These are phyloP conservation scores for Heliothis subflexa DNA, from an alignment of 1,140 invertebrate genomes.

Conservation along the genomic window DNA sequence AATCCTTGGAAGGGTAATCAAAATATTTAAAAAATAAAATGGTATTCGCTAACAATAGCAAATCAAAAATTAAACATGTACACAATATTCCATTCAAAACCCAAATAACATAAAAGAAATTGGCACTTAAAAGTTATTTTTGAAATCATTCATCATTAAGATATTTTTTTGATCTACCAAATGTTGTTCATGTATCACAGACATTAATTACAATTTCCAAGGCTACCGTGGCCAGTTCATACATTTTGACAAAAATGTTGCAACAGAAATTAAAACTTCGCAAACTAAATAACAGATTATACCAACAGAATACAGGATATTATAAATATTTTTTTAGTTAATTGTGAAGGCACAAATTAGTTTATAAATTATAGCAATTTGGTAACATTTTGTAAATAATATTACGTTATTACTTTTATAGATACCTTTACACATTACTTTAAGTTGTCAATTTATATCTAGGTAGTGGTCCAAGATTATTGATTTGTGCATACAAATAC, in stretches of 20 bases:
- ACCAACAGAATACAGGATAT: conserved; percentile 43
- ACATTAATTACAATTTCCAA: conserved; percentile 66
- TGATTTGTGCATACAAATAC: conserved; percentile 49
- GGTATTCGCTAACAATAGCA: conserved; percentile 66
- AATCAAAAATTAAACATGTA: conserved; percentile 73
- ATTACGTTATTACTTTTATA: conserved; percentile 43
- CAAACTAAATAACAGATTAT: conserved; percentile 53
- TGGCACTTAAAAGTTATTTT: conserved; percentile 71
- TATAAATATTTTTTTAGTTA: conserved; percentile 53
- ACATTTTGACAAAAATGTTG: conserved; percentile 50
- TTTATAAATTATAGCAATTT: conserved; percentile 64
- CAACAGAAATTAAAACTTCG: conserved; percentile 53
- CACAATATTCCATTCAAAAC: conserved; percentile 74
- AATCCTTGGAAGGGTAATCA: conserved; percentile 66
- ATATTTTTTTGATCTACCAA: conserved; percentile 27
- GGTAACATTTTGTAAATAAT: conserved; percentile 68
- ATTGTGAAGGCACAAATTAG: conserved; percentile 64
- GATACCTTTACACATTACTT: conserved; percentile 36
- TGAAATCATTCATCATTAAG: conserved; percentile 55
- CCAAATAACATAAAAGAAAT: conserved; percentile 62
- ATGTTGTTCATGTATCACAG: conserved; percentile 67
- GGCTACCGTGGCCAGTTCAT: conserved; percentile 54
- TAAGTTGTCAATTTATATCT: conserved; percentile 30
- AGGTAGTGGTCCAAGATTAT: conserved; percentile 53
- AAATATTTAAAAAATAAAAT: conserved; percentile 63